These are phyloP conservation scores for Dallia pectoralis DNA, from an alignment of 2,797 vertebrate genomes.

Conservation along the genomic window DNA sequence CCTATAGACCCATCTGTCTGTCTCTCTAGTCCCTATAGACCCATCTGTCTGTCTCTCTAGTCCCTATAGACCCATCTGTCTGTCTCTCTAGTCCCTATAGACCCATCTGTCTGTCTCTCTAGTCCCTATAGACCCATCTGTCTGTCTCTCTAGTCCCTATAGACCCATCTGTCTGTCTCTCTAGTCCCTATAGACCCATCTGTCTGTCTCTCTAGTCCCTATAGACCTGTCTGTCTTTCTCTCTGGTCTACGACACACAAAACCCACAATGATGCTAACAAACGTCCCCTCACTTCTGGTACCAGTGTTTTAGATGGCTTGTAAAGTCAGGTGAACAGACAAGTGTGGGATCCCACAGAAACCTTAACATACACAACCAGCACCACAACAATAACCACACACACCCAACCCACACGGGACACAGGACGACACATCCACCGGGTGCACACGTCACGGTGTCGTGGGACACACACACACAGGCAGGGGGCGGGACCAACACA, in stretches of 20 bases:
- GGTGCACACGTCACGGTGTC: constrained; percentile 21
- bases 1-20: background rate
- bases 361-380: constrained; percentile 6
- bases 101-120: too few relatives aligned
- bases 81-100: too few relatives aligned
- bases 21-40: background rate
- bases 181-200: too few relatives aligned
- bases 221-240: too few relatives aligned
- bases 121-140: too few relatives aligned
- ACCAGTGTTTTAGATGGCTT: constrained; percentile 12
- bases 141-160: too few relatives aligned
- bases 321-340: constrained; percentile 25
- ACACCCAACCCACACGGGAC: constrained; percentile 24
- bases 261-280: constrained; percentile 17
- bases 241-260: constrained; percentile 31
- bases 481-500: constrained; percentile 36
- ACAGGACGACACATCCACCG: constrained; percentile 24
- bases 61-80: too few relatives aligned
- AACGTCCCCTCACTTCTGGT: constrained; percentile 2
- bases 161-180: too few relatives aligned
- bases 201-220: too few relatives aligned
- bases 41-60: too few relatives aligned
- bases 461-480: constrained; percentile 27
- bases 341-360: background rate
- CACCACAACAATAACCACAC: background rate